Percentiles rank a stretch among this genome's conserved stretches.
These are phyloP conservation scores for Dallia pectoralis DNA, from an alignment of 2,797 vertebrate species.

Conservation along the genomic window DNA sequence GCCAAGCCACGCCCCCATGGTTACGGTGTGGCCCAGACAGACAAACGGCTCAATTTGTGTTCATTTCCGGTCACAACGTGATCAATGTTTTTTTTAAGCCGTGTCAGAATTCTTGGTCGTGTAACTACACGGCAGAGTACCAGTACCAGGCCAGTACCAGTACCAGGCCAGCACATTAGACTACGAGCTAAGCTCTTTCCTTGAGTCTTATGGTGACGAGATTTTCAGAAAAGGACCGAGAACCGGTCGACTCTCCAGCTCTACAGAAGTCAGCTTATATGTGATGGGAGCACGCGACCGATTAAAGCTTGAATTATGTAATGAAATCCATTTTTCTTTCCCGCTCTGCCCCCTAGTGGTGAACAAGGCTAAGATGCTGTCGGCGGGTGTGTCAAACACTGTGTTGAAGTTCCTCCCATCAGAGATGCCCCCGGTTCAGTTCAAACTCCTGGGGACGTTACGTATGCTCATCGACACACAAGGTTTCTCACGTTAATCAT, in stretches of 20 bases:
- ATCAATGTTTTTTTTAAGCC: background rate
- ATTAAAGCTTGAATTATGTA: background rate
- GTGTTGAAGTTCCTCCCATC: constrained; percentile 96
- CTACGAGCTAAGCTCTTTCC: background rate
- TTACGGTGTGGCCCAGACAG: background rate
- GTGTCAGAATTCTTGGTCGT: background rate
- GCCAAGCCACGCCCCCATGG: background rate
- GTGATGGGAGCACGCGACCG: too few relatives aligned
- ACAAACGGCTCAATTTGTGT: background rate
- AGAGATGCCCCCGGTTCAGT: constrained; percentile 98
- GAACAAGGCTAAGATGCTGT: constrained; percentile 98
- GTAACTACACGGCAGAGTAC: background rate
- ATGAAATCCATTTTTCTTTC: background rate
- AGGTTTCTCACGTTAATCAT: constrained; percentile 72
- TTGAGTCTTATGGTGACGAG: background rate
- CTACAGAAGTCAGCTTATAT: background rate
- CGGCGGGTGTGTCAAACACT: constrained; percentile 89
- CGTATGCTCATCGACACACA: constrained; percentile 98
- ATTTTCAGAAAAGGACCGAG: background rate
- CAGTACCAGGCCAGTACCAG: background rate
- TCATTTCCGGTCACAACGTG: background rate
- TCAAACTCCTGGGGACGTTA: constrained; percentile 95
- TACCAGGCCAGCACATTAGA: background rate
- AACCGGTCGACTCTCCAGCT: background rate
- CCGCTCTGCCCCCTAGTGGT: constrained; percentile 77